A percentile compares a stretch with the other conserved stretches of the same genome.
These are phyloP conservation scores for Ceyx melanurus DNA, from an alignment of 2,113 vertebrate species.

Conservation along the genomic window DNA sequence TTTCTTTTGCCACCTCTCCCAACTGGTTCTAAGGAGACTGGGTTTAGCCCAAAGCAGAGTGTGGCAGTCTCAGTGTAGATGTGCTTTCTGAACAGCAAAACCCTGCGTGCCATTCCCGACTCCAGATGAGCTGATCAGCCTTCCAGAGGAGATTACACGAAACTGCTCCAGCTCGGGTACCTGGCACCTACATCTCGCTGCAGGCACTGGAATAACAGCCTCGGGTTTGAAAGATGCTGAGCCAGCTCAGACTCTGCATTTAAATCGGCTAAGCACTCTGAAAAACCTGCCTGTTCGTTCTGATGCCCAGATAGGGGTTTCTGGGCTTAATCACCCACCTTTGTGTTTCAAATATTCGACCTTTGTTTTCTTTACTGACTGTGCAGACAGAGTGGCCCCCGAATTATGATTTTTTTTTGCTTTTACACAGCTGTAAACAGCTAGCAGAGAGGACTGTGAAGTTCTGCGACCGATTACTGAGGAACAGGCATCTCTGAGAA, in stretches of 20 bases:
- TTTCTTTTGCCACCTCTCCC: neutral
- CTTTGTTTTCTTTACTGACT: constrained; percentile 44
- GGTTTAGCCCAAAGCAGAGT: neutral
- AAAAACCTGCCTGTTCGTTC: constrained; percentile 39
- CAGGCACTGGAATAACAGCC: constrained; percentile 48
- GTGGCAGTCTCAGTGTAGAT: neutral
- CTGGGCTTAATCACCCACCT: constrained; percentile 18
- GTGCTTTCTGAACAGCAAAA: neutral
- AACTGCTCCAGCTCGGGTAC: constrained; percentile 29
- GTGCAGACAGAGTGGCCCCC: neutral
- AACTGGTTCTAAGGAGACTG: neutral
- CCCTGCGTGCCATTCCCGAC: rapidly evolving
- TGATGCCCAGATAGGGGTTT: constrained; percentile 59
- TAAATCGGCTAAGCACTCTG: constrained; percentile 39
- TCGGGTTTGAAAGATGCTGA: constrained; percentile 53
- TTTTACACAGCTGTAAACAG: neutral
- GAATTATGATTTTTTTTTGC: neutral
- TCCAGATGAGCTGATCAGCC: constrained; percentile 1
- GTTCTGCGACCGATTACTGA: neutral
- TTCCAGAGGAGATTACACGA: constrained; percentile 54
- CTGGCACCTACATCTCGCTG: constrained; percentile 50
- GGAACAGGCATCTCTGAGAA: neutral
- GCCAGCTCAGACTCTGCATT: constrained; percentile 38
- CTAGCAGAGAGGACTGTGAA: neutral
- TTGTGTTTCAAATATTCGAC: constrained; percentile 46